Evolutionary conservation across 2,888 invertebrate genomes (phyloP), one percentile per base, ranked within the genome.

Genomic region (Auanema freiburgensis): DNA sequence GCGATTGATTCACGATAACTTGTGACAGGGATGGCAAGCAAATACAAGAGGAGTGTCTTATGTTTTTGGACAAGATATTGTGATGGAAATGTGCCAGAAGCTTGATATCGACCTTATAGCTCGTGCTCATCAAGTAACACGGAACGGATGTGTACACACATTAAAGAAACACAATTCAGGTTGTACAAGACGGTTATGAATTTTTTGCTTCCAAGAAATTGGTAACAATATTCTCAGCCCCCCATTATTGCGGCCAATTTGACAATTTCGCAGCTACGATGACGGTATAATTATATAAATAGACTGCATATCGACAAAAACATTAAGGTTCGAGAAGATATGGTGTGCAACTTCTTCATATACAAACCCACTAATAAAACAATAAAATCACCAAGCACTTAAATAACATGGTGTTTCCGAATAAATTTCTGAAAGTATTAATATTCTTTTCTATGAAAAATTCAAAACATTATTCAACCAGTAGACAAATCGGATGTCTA

Each of bases 131-230:
- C 76, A 73, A 53, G 69, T 65, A 53, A 23, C 40, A 12, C 11
- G 6, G 21, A 25, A 21, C n/a, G 1, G 49, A 43, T 3, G 24
- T n/a, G 54, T 14, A 58, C 14, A n/a, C 33, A 23, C 10, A 6
- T 18, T 3, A 51, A n/a, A 52, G 14, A 23, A 4, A 5, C 33
- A 4, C 14, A 8, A 24, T 65, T 16, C 76, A 84, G 84, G 86
- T 86, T 50, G 87, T 88, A 14, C 87, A 87, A 79, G 87, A 87
- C 81, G 88, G 88, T 18, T 88, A 88, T 81, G 86, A 88, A 79
- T 88, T 88, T 81, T 88, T 88, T 77, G 77, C 78, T 33, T 63
- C 65, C 42, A 69, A 69, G 54, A 68, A 57, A 49, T 66, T 79
- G 66, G 78, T 79, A 12, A 78, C 78, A 18, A 74, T 78, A 59